Evolutionary conservation across 2,888 invertebrate genomes (phyloP).

Genomic region (Anthoptus insignis): DNA sequence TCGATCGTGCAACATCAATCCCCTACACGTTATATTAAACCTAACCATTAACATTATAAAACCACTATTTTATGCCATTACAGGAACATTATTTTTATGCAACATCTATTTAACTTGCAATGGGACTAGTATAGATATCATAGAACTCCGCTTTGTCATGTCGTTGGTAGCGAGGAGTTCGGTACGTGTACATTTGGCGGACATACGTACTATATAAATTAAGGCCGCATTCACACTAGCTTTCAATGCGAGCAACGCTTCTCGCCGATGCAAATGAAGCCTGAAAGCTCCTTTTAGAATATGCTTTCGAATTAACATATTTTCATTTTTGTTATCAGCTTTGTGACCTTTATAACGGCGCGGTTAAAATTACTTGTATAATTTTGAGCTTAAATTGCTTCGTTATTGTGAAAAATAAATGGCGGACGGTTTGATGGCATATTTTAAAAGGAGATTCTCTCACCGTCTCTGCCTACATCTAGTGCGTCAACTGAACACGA

Average conservation of each 20-base stretch:
- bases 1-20: conserved; percentile 40
- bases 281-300: conserved; percentile 75
- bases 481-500: conserved; percentile 71
- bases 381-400: conserved; percentile 48
- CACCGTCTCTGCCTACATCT: conserved; percentile 68
- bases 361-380: conserved; percentile 22
- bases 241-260: conserved; percentile 75
- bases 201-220: conserved; percentile 61
- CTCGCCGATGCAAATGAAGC: conserved; percentile 78
- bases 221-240: conserved; percentile 82
- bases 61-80: conserved; percentile 81
- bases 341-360: conserved; percentile 66
- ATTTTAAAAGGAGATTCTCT: conserved; percentile 72
- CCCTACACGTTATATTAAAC: conserved; percentile 67
- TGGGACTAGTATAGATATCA: conserved; percentile 82
- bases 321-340: conserved; percentile 50
- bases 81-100: conserved; percentile 82
- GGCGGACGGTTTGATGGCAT: conserved; percentile 51
- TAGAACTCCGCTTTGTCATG: conserved; percentile 65
- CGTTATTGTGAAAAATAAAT: conserved; percentile 44
- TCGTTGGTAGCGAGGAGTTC: conserved; percentile 62
- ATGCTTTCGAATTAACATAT: conserved; percentile 52
- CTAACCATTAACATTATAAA: conserved; percentile 75
- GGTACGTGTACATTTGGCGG: conserved; percentile 56
- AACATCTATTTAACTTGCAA: conserved; percentile 83